Evolutionary conservation across 2,888 invertebrate species (phyloP).

Genomic region (Cephus rjabovi): DNA sequence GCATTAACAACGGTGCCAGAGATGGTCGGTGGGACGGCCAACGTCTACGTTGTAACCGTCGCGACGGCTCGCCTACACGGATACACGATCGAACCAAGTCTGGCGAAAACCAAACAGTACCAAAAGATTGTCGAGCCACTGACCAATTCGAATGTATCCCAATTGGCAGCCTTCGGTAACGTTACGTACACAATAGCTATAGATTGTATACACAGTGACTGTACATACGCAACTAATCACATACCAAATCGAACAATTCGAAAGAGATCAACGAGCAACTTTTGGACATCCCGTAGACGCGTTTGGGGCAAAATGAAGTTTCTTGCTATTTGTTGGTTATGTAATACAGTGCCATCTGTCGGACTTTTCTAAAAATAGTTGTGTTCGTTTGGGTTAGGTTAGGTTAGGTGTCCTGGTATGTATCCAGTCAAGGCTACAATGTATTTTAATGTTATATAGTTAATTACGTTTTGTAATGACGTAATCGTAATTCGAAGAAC

Average conservation of each 20-base stretch:
- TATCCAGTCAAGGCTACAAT: neutral
- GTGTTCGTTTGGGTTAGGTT: neutral
- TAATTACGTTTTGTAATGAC: neutral
- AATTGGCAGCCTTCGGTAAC: neutral
- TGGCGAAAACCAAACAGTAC: neutral
- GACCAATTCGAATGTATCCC: neutral
- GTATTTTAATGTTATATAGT: neutral
- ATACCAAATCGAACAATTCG: neutral
- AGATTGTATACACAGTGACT: neutral
- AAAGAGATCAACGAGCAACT: neutral
- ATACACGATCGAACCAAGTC: neutral
- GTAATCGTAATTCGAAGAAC: constrained; percentile 24
- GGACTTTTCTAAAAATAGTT: neutral
- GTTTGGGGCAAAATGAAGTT: neutral
- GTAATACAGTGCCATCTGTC: neutral
- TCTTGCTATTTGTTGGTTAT: neutral
- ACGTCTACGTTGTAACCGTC: neutral
- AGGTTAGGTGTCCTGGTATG: neutral
- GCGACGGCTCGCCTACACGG: neutral
- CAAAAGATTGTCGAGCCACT: neutral
- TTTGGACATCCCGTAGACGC: neutral
- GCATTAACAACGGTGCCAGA: neutral
- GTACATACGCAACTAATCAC: neutral
- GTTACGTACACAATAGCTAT: neutral
- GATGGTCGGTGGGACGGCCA: neutral